phyloP scores from a whole-genome alignment of 2,797 vertebrate species.

The Poeciliopsis paucimaculata region DNA sequence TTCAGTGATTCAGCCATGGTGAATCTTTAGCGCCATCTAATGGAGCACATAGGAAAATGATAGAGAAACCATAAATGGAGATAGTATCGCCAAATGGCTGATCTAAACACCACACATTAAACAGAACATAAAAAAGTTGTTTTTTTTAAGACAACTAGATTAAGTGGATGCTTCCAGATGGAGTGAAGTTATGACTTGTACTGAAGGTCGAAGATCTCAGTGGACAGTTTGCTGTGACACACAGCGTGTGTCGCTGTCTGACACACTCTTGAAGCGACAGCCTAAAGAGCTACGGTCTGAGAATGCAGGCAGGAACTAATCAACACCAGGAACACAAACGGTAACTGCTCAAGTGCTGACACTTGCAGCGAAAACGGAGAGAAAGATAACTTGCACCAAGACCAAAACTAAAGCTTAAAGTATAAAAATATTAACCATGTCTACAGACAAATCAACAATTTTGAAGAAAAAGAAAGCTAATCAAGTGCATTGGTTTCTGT shows the following conservation, averaged over 20 bases:
- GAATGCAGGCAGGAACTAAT: constrained; percentile 48
- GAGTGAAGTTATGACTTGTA: constrained; percentile 22
- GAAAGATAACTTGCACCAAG: not conserved
- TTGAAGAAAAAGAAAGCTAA: not conserved
- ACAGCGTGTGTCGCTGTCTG: not conserved
- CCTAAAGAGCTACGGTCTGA: constrained; percentile 51
- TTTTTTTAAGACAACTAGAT: not conserved
- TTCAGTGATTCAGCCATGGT: not conserved
- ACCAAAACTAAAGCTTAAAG: not conserved
- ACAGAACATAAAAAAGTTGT: not conserved
- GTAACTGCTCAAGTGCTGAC: not conserved
- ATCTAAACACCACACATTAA: constrained; percentile 42
- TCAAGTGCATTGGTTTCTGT: not conserved
- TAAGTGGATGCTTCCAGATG: constrained; percentile 13
- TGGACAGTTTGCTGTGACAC: constrained; percentile 24
- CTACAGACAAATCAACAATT: not conserved
- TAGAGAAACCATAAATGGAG: constrained; percentile 48
- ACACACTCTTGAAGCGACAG: constrained; percentile 45
- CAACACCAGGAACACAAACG: constrained; percentile 8
- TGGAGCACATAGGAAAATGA: constrained; percentile 32
- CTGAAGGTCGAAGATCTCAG: constrained; percentile 50
- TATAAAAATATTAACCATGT: not conserved
- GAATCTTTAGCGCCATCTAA: constrained; percentile 54
- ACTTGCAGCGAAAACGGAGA: not conserved
- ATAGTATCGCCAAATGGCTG: not conserved